A percentile compares a stretch with the other conserved stretches of the same genome.
These are phyloP conservation scores for Megalurothrips usitatus DNA, from an alignment of 2,888 invertebrate species.

Conservation along the genomic window DNA sequence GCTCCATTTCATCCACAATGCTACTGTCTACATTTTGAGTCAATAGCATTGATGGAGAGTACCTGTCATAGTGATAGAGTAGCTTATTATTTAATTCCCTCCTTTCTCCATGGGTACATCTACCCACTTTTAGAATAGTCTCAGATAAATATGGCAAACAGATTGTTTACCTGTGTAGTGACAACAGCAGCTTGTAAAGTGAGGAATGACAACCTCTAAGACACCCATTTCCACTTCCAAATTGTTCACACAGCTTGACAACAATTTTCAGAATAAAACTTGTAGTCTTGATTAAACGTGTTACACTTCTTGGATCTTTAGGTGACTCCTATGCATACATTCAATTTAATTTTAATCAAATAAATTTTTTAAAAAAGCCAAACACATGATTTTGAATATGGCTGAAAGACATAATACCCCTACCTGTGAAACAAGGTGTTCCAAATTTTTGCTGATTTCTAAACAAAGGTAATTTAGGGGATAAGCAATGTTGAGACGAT, in stretches of 20 bases:
- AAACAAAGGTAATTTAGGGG: not conserved
- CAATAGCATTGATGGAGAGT: not conserved
- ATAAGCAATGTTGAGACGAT: not conserved
- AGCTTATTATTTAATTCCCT: too few relatives aligned
- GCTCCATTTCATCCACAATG: not conserved
- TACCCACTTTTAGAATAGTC: too few relatives aligned
- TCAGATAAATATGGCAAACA: not conserved
- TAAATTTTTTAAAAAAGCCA: not conserved
- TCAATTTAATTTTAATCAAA: not conserved
- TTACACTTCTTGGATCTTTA: not conserved
- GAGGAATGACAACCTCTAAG: not conserved
- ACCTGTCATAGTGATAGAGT: not conserved
- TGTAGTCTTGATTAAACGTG: not conserved
- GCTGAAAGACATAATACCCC: not conserved
- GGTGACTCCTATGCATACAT: not conserved
- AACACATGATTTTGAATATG: not conserved
- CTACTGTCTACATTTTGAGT: not conserved
- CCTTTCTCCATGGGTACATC: too few relatives aligned
- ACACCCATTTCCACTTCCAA: not conserved
- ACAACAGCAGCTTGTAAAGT: not conserved
- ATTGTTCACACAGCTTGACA: not conserved
- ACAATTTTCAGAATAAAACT: constrained; percentile 5
- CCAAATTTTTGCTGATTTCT: not conserved
- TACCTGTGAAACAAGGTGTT: not conserved
- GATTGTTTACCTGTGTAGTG: constrained; percentile 5